Conservation (phyloP, 2,888 invertebrate genomes). For the Aethes cnicana region DNA sequence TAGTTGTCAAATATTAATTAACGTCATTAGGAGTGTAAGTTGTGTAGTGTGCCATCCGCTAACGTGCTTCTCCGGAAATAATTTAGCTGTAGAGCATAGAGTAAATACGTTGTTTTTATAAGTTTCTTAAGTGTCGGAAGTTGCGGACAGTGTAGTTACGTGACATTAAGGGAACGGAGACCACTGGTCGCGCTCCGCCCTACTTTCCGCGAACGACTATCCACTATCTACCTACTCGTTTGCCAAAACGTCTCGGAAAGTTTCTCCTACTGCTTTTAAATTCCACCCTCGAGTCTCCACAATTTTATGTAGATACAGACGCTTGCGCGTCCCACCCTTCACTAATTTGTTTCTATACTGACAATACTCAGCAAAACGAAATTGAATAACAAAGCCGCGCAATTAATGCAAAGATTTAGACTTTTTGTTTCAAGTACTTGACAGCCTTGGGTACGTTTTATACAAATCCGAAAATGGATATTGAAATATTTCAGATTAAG, state of each 20-base stretch:
- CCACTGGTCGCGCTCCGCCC: too few relatives aligned
- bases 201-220: conserved; percentile 40
- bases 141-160: too few relatives aligned
- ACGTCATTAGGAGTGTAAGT: too few relatives aligned
- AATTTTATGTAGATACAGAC: conserved; percentile 35
- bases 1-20: too few relatives aligned
- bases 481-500: too few relatives aligned
- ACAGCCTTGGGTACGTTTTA: not conserved
- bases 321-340: conserved; percentile 33
- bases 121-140: too few relatives aligned
- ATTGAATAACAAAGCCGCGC: conserved; percentile 30
- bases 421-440: not conserved
- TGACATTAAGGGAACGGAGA: too few relatives aligned
- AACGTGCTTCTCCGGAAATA: too few relatives aligned
- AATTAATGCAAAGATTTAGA: conserved; percentile 8
- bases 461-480: too few relatives aligned
- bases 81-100: too few relatives aligned
- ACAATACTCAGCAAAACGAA: conserved; percentile 34
- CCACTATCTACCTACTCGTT: too few relatives aligned
- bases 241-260: conserved; percentile 49
- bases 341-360: conserved; percentile 36
- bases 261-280: conserved; percentile 38
- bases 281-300: conserved; percentile 36
- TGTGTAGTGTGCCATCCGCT: conserved; percentile 19
- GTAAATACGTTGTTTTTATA: too few relatives aligned